Base-by-base conservation (phyloP, 2,113 vertebrate genomes). In the Dipodomys spectabilis region DNA sequence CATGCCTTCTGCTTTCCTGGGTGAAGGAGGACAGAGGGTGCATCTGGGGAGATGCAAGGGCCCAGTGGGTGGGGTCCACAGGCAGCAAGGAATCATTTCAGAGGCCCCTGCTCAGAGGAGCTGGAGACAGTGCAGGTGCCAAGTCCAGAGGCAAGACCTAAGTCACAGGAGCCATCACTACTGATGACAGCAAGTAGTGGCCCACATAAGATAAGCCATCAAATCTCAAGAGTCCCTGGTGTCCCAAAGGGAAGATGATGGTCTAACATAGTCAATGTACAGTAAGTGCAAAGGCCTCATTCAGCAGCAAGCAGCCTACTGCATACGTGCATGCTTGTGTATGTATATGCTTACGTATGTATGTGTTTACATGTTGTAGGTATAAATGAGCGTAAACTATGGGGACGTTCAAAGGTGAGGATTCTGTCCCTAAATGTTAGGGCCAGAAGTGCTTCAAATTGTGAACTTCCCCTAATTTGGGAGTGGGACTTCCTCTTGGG, bases 101-200 rank as follows among this genome's bases (percentile, higher is more conserved):
- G 32, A 20, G 73, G 19, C 35, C 11, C 53, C 65, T 71, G 28
- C 28, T 71, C 15, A 65, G 4, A 60, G 18, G 15, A 22, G n/a
- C 7, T 64, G 32, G n/a, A 72, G 16, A 53, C 49, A 9, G 5
- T 27, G 28, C 44, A 27, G 10, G 0, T 0, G 1, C 6, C 1
- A 2, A 75, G 49, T 68, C 67, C 32, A 35, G 53, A 49, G 22
- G 25, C 2, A 8, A 53, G 62, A 67, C 22, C 30, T 57, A 8
- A 49, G 32, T 3, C 39, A 45, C 30, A 30, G 15, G 15, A 12
- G 9, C 30, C 25, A 57, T 19, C 2, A 5, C 27, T 57, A 28
- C 23, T 67, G 57, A 57, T 0, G 1, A 11, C 67, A 18, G 22
- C 35, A 45, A 49, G 25, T 19, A 1, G 9, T 60, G 23, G 45